phyloP scores from a whole-genome alignment of 2,113 vertebrate species.

The Falcunculus frontatus region DNA sequence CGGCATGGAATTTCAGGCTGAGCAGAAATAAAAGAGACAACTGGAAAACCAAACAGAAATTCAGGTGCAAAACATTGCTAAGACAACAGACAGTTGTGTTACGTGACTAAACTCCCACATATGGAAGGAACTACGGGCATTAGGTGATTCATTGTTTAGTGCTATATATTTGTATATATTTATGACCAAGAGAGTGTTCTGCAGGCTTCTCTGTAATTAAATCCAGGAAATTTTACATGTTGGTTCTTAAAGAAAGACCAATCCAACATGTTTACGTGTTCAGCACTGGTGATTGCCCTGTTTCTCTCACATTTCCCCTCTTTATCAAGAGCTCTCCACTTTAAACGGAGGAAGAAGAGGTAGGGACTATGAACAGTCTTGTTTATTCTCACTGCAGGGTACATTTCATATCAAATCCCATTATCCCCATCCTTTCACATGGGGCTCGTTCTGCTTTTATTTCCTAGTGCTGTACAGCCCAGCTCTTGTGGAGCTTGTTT shows the following conservation, averaged over 20 bases:
- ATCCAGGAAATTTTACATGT: not conserved
- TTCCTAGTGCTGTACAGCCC: not conserved
- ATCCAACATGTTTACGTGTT: rapidly evolving
- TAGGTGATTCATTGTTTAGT: not conserved
- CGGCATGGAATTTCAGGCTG: not conserved
- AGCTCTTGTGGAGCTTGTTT: not conserved
- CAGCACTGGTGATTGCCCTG: not conserved
- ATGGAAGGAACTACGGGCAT: not conserved
- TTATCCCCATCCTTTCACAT: not conserved
- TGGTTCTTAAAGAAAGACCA: not conserved
- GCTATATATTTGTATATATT: not conserved
- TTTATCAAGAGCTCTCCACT: not conserved
- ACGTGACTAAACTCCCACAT: not conserved
- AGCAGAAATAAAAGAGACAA: not conserved
- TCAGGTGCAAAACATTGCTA: not conserved
- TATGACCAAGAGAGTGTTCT: not conserved
- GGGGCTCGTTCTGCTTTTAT: not conserved
- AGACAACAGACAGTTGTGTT: not conserved
- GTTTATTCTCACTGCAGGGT: not conserved
- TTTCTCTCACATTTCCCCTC: not conserved
- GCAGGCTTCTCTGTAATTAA: not conserved
- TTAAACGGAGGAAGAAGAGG: not conserved
- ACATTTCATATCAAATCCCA: not conserved
- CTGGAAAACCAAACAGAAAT: not conserved
- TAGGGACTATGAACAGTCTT: not conserved